Evolutionary conservation across 2,888 invertebrate species (phyloP).

Genomic region (Eilema caniola): DNA sequence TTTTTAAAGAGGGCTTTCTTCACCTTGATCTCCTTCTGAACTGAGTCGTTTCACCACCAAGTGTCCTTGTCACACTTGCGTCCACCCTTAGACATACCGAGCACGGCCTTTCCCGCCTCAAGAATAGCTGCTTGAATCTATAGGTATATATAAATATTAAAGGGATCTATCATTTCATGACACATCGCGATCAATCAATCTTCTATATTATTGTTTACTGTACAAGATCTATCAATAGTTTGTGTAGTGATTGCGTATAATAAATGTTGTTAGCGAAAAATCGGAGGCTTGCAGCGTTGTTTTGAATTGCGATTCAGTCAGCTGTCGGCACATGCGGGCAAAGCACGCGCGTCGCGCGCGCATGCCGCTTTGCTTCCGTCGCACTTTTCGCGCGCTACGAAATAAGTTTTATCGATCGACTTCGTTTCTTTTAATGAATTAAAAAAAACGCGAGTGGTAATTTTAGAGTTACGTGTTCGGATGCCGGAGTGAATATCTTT

Average conservation of each 20-base stretch:
- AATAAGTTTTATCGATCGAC: conserved; percentile 49
- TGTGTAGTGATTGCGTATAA: conserved; percentile 35
- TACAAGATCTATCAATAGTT: conserved; percentile 19
- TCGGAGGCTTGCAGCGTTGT: conserved; percentile 75
- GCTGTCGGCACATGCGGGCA: conserved; percentile 81
- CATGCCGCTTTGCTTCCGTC: conserved; percentile 60
- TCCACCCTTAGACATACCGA: too few relatives aligned
- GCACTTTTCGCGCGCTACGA: conserved; percentile 70
- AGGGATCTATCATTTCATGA: conserved; percentile 10
- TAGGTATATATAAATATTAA: conserved; percentile 9
- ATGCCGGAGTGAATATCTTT: conserved; percentile 32
- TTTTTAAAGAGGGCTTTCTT: too few relatives aligned
- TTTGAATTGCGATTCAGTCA: conserved; percentile 85
- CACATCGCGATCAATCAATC: conserved; percentile 9
- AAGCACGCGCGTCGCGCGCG: conserved; percentile 84
- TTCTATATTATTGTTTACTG: conserved; percentile 15
- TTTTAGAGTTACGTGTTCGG: conserved; percentile 37
- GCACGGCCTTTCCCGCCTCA: too few relatives aligned
- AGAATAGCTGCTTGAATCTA: too few relatives aligned
- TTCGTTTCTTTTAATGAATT: conserved; percentile 30
- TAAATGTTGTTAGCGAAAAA: conserved; percentile 74
- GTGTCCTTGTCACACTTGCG: too few relatives aligned
- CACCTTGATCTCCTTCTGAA: too few relatives aligned
- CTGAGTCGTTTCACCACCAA: too few relatives aligned
- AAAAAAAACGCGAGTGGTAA: conserved; percentile 29